Evolutionary conservation across 2,797 vertebrate species (phyloP), one percentile per base, ranked within the genome.

Genomic region (Gymnoscopelus microlampas): DNA sequence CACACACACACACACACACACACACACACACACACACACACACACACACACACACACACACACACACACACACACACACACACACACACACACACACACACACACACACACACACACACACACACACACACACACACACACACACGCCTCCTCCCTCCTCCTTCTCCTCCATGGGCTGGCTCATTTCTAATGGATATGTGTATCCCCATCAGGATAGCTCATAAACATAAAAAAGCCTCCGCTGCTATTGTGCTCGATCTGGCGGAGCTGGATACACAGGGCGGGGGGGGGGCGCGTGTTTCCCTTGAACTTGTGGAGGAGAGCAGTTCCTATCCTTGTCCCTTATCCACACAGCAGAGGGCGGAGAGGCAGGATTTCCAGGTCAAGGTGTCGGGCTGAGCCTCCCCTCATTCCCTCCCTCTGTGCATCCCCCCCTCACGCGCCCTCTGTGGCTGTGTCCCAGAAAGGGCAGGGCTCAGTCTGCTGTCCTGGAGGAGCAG

Each of bases 301-400:
- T 91, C 82, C 85, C 82, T 80, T 87, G 82, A 85, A 85, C 83
- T 77, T 54, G 70, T 68, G 59, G 70, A 56, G 39, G 39, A 80
- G 79, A 78, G 79, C 67, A 15, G 78, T 76, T 78, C 81, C 78
- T 80, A 70, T 87, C 81, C 71, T 73, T 57, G 73, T 78, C 84
- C 69, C 68, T 74, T 48, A 76, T 81, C 53, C 77, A 70, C 57
- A 49, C n/a, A 32, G 13, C 76, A 60, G 70, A 66, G 85, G 85
- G 85, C 82, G 88, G 85, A 89, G 79, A 63, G 77, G 81, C 87
- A 90, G 87, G 89, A 90, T 87, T 77, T 92, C 88, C 90, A 88
- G 87, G 88, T 90, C 81, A 86, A n/a, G 82, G 71, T 80, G 85
- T 82, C 84, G 70, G 75, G 12, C 50, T 13, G 50, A 7, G 5